These are phyloP conservation scores for Eurystomus glaucurus DNA, from an alignment of 2,797 vertebrate genomes.

Conservation along the genomic window DNA sequence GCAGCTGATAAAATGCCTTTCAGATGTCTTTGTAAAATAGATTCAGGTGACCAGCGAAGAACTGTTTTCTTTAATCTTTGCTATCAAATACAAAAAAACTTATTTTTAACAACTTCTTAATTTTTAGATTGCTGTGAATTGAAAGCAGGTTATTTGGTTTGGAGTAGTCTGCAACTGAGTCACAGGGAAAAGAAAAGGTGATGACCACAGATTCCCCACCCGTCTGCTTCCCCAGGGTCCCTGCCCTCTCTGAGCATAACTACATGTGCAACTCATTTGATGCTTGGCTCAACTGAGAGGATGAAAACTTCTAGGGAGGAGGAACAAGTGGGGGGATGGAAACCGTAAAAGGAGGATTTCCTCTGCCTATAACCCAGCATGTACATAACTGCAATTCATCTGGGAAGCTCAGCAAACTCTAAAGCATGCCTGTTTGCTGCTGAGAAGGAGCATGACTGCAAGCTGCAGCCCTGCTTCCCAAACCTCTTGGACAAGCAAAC, in stretches of 20 bases:
- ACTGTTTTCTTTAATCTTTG: not conserved
- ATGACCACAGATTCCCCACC: not conserved
- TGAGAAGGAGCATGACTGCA: not conserved
- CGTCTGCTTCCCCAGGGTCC: not conserved
- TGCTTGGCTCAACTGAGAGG: not conserved
- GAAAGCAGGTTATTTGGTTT: not conserved
- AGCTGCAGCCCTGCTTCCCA: not conserved
- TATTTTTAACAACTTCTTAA: not conserved
- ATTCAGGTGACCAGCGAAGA: conserved; percentile 21
- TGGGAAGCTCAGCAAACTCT: not conserved
- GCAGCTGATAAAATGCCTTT: conserved; percentile 64
- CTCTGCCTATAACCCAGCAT: not conserved
- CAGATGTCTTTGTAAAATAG: conserved; percentile 6
- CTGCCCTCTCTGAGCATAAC: not conserved
- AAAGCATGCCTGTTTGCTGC: not conserved
- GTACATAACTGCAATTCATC: not conserved
- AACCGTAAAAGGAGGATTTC: conserved; percentile 1
- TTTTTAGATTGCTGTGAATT: not conserved
- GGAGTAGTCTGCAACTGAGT: not conserved
- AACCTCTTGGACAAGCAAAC: not conserved
- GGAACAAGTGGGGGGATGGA: not conserved
- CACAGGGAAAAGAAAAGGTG: not conserved
- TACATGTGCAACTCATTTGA: not conserved
- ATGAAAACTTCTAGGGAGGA: conserved; percentile 3
- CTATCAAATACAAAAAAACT: not conserved